Evolutionary conservation across 2,113 vertebrate genomes (phyloP).

Genomic region (Aphyosemion australe): DNA sequence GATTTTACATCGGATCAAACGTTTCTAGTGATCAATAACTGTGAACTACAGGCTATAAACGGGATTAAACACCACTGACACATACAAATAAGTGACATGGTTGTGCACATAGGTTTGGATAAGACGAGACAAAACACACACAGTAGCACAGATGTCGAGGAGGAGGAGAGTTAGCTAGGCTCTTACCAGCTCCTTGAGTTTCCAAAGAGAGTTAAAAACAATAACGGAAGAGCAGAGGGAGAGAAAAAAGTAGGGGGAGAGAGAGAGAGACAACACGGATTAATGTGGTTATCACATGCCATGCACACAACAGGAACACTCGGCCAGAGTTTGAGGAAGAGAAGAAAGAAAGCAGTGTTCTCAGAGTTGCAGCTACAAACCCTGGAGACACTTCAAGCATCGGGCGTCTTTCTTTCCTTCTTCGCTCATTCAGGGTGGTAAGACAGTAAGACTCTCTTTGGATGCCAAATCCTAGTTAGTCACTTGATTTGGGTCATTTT

Average conservation of each 20-base stretch:
- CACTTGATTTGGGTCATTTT: conserved; percentile 12
- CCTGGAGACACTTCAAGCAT: conserved; percentile 50
- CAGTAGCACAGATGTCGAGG: conserved; percentile 42
- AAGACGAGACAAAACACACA: conserved; percentile 37
- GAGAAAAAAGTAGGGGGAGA: conserved; percentile 57
- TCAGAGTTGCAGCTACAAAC: conserved; percentile 45
- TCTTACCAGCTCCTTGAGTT: conserved; percentile 97
- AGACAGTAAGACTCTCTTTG: conserved; percentile 27
- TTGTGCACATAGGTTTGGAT: conserved; percentile 15
- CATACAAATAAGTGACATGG: conserved; percentile 28
- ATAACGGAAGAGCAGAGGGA: conserved; percentile 62
- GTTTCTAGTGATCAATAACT: conserved; percentile 34
- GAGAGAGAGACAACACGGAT: conserved; percentile 79
- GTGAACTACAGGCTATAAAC: conserved; percentile 20
- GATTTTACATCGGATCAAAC: conserved; percentile 42
- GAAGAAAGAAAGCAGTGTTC: conserved; percentile 78
- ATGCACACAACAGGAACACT: conserved; percentile 80
- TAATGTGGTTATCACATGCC: conserved; percentile 90
- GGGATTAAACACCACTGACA: conserved; percentile 47
- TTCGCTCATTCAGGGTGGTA: conserved; percentile 27
- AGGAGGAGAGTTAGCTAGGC: conserved; percentile 69
- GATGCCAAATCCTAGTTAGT: neutral
- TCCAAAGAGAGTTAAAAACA: conserved; percentile 82
- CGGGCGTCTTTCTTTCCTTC: conserved; percentile 51
- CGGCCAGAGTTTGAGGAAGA: conserved; percentile 65